Evolutionary conservation across 2,113 vertebrate genomes (phyloP).

Genomic region (Colistium nudipinnis): DNA sequence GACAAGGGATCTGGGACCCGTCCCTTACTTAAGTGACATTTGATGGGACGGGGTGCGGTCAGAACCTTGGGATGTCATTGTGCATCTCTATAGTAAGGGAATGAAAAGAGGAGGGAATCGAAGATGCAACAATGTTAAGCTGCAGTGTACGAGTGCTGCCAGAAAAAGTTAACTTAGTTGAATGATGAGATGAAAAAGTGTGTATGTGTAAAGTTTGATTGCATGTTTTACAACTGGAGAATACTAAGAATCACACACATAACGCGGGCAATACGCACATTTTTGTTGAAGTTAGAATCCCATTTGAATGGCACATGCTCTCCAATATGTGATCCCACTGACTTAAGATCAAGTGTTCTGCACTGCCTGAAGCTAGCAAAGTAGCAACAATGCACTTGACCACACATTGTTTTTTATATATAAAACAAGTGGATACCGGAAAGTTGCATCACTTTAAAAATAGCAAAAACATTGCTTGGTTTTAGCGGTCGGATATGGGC

Average conservation of each 20-base stretch:
- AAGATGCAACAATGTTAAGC: background rate
- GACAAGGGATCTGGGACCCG: conserved; percentile 12
- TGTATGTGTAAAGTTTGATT: background rate
- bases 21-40: conserved; percentile 59
- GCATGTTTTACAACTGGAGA: background rate
- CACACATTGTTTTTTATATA: background rate
- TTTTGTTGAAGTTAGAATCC: background rate
- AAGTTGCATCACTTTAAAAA: background rate
- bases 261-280: background rate
- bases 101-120: background rate
- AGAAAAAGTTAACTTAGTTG: background rate
- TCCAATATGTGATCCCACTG: no score
- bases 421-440: no score
- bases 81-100: conserved; percentile 23
- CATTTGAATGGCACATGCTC: no score
- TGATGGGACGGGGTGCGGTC: conserved; percentile 37
- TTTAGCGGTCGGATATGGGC: no score
- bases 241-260: background rate
- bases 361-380: background rate
- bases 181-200: background rate
- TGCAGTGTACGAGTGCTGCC: background rate
- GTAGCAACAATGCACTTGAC: background rate
- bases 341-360: background rate
- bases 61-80: conserved; percentile 50
- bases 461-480: no score